A percentile compares a stretch with the other conserved stretches of the same genome.
Conservation (phyloP, 2,113 vertebrate species). For the Euleptes europaea region DNA sequence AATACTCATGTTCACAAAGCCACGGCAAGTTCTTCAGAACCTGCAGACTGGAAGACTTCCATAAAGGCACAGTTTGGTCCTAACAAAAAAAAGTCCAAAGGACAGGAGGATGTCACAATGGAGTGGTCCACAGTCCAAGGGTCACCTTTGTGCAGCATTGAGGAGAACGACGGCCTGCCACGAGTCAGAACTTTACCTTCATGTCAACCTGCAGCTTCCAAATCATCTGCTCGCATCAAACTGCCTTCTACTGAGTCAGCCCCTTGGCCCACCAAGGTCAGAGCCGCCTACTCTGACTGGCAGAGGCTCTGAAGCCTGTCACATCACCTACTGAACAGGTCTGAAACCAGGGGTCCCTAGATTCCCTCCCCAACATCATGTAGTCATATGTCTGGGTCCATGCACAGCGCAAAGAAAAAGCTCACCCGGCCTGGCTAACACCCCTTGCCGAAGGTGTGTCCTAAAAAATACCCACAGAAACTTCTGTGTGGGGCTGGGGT, state of each 20-base stretch:
- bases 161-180: background rate
- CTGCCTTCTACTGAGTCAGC: too few relatives aligned
- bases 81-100: background rate
- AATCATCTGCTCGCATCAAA: too few relatives aligned
- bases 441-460: too few relatives aligned
- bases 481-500: background rate
- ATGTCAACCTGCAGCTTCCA: background rate
- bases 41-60: background rate
- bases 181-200: background rate
- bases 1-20: background rate
- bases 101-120: background rate
- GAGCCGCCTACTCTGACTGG: too few relatives aligned
- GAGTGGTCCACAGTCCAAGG: background rate
- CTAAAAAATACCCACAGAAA: background rate
- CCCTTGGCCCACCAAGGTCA: too few relatives aligned
- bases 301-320: too few relatives aligned
- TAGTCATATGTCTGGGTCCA: background rate
- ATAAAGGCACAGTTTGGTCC: background rate
- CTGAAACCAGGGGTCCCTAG: too few relatives aligned
- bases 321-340: too few relatives aligned
- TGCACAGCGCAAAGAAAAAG: background rate
- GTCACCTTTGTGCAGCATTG: background rate
- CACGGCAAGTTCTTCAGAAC: background rate
- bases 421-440: background rate
- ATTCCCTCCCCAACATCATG: background rate